Conservation (phyloP, 2,113 vertebrate species). For the Nothoprocta perdicaria region DNA sequence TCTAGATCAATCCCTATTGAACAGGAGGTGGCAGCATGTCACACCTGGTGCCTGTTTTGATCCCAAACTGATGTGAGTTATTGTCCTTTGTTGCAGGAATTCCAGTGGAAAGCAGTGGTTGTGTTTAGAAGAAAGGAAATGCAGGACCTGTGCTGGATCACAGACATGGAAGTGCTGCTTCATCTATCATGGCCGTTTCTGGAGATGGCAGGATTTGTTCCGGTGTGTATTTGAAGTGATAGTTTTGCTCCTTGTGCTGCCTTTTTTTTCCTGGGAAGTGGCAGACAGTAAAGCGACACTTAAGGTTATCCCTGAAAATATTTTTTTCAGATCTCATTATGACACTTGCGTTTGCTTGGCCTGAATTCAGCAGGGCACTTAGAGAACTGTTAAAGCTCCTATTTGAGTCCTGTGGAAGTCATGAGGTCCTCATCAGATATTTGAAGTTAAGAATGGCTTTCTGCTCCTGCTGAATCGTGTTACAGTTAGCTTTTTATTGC, state of each 20-base stretch:
- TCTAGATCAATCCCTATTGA: neutral
- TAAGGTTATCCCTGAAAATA: neutral
- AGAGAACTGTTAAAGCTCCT: neutral
- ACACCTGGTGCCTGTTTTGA: neutral
- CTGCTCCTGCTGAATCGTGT: neutral
- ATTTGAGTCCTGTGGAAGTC: neutral
- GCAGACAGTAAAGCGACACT: neutral
- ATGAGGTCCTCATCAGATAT: neutral
- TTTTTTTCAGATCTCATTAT: neutral
- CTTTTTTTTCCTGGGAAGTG: neutral
- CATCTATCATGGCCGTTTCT: neutral
- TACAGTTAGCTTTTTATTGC: neutral
- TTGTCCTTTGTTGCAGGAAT: neutral
- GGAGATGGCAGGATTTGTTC: neutral
- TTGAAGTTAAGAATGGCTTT: neutral
- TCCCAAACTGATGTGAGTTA: neutral
- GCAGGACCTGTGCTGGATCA: neutral
- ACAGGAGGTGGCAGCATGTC: constrained; percentile 1
- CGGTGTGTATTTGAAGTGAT: neutral
- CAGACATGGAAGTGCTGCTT: neutral
- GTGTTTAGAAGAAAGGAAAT: neutral
- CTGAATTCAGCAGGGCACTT: neutral
- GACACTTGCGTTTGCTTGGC: neutral
- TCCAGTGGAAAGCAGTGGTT: neutral
- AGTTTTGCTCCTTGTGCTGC: neutral